Evolutionary conservation across 2,888 invertebrate species (phyloP).

Genomic region (Galeruca laticollis): DNA sequence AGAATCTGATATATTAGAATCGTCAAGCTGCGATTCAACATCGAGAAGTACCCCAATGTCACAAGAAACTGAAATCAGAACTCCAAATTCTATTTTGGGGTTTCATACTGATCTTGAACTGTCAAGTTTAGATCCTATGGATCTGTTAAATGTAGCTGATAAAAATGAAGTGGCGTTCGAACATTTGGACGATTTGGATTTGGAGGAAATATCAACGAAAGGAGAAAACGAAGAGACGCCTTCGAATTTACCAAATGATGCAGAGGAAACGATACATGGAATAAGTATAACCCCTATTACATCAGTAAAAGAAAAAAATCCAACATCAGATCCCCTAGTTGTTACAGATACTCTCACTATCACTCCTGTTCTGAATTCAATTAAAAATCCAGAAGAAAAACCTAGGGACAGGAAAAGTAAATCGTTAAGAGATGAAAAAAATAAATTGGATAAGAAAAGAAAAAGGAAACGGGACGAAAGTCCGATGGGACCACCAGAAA

Average conservation of each 20-base stretch:
- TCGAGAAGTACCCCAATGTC: constrained; percentile 71
- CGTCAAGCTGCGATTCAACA: constrained; percentile 75
- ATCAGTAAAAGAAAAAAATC: constrained; percentile 74
- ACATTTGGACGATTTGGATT: constrained; percentile 69
- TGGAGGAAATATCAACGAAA: constrained; percentile 66
- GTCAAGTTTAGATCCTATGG: constrained; percentile 73
- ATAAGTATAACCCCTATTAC: constrained; percentile 75
- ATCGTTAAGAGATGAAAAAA: constrained; percentile 57
- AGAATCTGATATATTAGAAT: constrained; percentile 72
- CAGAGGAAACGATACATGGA: constrained; percentile 69
- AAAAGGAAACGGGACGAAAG: constrained; percentile 84
- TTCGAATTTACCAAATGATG: constrained; percentile 57
- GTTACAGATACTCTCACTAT: constrained; percentile 64
- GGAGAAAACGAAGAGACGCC: constrained; percentile 67
- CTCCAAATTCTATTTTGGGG: constrained; percentile 70
- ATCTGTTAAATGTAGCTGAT: constrained; percentile 68
- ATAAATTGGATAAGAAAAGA: constrained; percentile 74
- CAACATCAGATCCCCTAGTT: constrained; percentile 86
- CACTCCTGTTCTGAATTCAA: constrained; percentile 70
- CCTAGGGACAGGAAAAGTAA: constrained; percentile 52
- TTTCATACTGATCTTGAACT: constrained; percentile 75
- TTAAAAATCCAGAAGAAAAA: constrained; percentile 56
- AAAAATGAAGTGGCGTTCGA: constrained; percentile 72
- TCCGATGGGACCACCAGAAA: constrained; percentile 87
- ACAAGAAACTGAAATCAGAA: constrained; percentile 67